Conservation (phyloP, 2,888 invertebrate species). For the Tanytarsus gracilentus region DNA sequence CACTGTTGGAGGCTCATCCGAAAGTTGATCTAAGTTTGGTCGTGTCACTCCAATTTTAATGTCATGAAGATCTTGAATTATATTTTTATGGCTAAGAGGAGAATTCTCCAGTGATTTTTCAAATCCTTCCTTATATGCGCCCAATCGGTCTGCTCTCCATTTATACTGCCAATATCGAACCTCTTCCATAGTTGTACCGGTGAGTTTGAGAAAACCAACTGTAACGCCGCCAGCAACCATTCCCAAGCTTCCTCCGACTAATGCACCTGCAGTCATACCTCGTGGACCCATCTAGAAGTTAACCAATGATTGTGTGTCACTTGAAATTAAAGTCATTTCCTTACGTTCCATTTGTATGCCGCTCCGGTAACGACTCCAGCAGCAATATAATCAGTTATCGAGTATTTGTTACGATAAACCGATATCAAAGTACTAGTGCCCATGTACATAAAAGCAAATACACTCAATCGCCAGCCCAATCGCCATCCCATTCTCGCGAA, state of each 20-base stretch:
- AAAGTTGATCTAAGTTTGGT: background rate
- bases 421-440: constrained; percentile 53
- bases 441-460: constrained; percentile 59
- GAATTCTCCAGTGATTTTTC: background rate
- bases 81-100: background rate
- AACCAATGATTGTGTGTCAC: background rate
- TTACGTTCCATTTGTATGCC: background rate
- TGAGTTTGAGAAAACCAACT: constrained; percentile 47
- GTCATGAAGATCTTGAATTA: background rate
- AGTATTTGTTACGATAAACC: constrained; percentile 57
- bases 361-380: constrained; percentile 52
- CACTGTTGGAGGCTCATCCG: background rate
- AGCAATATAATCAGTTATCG: constrained; percentile 55
- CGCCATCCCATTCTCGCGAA: constrained; percentile 63
- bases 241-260: constrained; percentile 55
- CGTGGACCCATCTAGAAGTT: constrained; percentile 54
- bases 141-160: constrained; percentile 42
- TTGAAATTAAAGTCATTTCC: background rate
- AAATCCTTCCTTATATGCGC: constrained; percentile 35
- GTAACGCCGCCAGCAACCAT: constrained; percentile 50
- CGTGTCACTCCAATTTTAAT: background rate
- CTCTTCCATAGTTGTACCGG: constrained; percentile 56
- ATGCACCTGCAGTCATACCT: constrained; percentile 57
- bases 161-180: constrained; percentile 52
- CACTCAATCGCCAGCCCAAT: constrained; percentile 59